Conservation (phyloP, 2,888 invertebrate species). For the Deilephila elpenor region DNA sequence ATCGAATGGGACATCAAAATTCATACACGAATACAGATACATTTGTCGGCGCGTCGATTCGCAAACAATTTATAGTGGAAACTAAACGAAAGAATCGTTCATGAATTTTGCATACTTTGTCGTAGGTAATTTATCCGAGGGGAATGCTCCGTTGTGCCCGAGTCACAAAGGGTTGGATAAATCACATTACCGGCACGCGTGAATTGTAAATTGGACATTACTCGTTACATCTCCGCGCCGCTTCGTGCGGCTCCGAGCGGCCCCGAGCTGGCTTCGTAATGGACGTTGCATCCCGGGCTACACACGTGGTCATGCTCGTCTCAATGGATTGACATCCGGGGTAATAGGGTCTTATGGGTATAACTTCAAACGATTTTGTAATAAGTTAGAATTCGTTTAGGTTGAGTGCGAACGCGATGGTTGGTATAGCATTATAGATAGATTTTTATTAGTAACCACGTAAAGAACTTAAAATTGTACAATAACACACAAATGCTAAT, state of each 20-base stretch:
- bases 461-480: too few relatives aligned
- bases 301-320: not conserved
- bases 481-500: too few relatives aligned
- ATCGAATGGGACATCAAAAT: not conserved
- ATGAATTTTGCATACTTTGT: constrained; percentile 69
- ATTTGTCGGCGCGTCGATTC: constrained; percentile 29
- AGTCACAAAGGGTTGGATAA: constrained; percentile 80
- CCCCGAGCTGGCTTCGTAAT: constrained; percentile 19
- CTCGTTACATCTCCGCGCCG: constrained; percentile 69
- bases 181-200: constrained; percentile 80
- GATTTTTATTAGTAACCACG: too few relatives aligned
- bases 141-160: constrained; percentile 61
- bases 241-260: constrained; percentile 32
- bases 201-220: constrained; percentile 85
- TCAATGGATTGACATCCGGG: not conserved
- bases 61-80: constrained; percentile 35
- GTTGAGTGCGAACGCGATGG: not conserved
- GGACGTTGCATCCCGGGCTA: not conserved
- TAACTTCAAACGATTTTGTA: not conserved
- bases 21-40: constrained; percentile 6
- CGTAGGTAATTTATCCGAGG: constrained; percentile 66
- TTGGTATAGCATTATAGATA: too few relatives aligned
- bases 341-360: not conserved
- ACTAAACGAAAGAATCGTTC: constrained; percentile 48
- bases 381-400: too few relatives aligned